Evolutionary conservation across 2,888 invertebrate genomes (phyloP).

Genomic region (Drosophila kanekoi): DNA sequence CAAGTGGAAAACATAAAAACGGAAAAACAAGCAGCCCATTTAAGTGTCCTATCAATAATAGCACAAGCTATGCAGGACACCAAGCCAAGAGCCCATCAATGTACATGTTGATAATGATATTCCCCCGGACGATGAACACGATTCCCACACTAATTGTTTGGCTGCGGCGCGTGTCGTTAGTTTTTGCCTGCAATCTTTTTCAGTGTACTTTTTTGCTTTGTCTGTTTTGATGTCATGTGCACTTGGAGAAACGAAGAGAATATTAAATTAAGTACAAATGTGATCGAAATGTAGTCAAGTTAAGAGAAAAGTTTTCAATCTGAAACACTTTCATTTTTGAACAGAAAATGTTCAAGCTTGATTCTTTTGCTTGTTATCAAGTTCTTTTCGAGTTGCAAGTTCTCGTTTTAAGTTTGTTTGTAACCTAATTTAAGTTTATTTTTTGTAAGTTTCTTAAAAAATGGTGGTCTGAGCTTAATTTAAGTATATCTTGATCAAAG

Average conservation of each 20-base stretch:
- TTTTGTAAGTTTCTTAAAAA: too few relatives aligned
- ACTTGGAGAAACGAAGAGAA: constrained; percentile 2
- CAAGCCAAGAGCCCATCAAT: constrained; percentile 14
- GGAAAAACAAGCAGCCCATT: constrained; percentile 13
- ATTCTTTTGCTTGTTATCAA: too few relatives aligned
- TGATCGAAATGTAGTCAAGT: too few relatives aligned
- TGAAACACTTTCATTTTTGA: too few relatives aligned
- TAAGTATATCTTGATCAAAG: too few relatives aligned
- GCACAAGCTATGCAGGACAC: constrained; percentile 24
- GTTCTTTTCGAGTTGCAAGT: too few relatives aligned
- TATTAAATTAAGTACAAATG: neutral
- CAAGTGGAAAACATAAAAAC: constrained; percentile 2
- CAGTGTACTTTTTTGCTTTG: constrained; percentile 6
- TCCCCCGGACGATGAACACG: constrained; percentile 4
- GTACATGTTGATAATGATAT: constrained; percentile 15
- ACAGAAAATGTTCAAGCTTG: too few relatives aligned
- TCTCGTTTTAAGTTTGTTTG: too few relatives aligned
- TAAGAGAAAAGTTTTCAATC: too few relatives aligned
- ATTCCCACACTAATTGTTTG: constrained; percentile 35
- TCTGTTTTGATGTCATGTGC: constrained; percentile 2
- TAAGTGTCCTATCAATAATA: constrained; percentile 2
- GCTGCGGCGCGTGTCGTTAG: constrained; percentile 22
- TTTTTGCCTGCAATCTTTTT: constrained; percentile 22
- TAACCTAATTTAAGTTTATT: too few relatives aligned
- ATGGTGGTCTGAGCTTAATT: too few relatives aligned